Evolutionary conservation across 1,140 invertebrate species (phyloP), one percentile per base, ranked within the genome.

Genomic region (Macrotrachela quadricornifera): DNA sequence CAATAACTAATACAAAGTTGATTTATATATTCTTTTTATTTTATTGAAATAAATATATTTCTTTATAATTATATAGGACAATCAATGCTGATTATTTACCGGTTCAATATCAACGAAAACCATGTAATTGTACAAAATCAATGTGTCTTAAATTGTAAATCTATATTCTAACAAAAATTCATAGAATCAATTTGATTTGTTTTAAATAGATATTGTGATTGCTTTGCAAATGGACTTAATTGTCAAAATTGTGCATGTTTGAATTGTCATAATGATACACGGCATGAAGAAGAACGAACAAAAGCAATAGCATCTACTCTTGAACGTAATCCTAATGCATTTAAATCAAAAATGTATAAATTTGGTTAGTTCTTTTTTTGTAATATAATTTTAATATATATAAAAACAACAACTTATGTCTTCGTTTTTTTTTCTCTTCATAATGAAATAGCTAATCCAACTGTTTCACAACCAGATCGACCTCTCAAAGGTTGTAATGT

Each of bases 171-270:
- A 30, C 2, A 30, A 30, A 30, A 30, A 30, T 30, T 4, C 21
- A 30, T 42, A 15, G 3, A 42, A 14, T 14, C 10, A 40, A 14
- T 40, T 14, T 13, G 13, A 42, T 14, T 42, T 13, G 4, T 42
- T n/a, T n/a, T 42, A 10, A 42, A 42, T 63, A 80, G 79, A 61
- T 95, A 97, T 68, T 99, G 92, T 73, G 92, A 97, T 68, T 99
- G 92, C 70, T 99, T 97, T 76, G 91, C 92, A 0, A 96, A 95
- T 73, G 92, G 92, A 18, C 91, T 97, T 71, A 97, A 97, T 68
- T 99, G 92, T 74, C 80, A 86, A 63, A 80, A 85, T 67, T 99
- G 92, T 66, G 97, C 96, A 63, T 99, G 92, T 69, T 85, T 80
- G 64, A 91, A 91, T 70, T 99, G 92, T 69, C 87, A 79, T 56